Evolutionary conservation across 35 echinoderm and acorn worm genomes (phyloP).

Genomic region (Eucidaris tribuloides): DNA sequence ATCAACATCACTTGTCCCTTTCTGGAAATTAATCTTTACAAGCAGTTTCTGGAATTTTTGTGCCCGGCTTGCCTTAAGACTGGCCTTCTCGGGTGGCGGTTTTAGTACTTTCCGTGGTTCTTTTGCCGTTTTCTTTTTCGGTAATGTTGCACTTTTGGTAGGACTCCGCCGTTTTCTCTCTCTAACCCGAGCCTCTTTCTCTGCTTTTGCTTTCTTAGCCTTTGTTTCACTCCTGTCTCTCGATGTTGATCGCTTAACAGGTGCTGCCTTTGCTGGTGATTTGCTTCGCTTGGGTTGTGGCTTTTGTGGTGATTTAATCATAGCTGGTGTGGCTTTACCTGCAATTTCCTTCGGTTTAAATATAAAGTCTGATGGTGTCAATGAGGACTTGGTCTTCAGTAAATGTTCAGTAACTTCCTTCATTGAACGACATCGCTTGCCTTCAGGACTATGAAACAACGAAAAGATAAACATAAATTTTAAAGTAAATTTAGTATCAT

Average conservation of each 20-base stretch:
- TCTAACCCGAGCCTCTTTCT: conserved; percentile 10
- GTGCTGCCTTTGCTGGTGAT: not conserved
- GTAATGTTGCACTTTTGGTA: not conserved
- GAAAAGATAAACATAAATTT: no score
- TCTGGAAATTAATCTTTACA: conserved; percentile 72
- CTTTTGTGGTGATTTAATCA: not conserved
- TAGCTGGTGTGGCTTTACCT: not conserved
- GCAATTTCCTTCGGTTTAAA: conserved; percentile 10
- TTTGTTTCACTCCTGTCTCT: not conserved
- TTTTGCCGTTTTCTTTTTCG: conserved; percentile 25
- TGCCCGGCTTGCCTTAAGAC: conserved; percentile 49
- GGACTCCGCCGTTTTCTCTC: conserved; percentile 16
- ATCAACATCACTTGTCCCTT: not conserved
- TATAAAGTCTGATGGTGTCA: conserved; percentile 9
- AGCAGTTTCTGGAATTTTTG: conserved; percentile 74
- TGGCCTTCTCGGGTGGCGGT: conserved; percentile 43
- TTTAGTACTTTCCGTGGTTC: conserved; percentile 37
- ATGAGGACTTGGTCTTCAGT: not conserved
- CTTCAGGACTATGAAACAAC: conserved; percentile 5
- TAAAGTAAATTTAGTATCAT: no score
- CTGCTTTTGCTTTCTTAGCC: not conserved
- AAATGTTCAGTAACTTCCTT: conserved; percentile 1
- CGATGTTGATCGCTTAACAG: not conserved
- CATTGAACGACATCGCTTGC: conserved; percentile 6
- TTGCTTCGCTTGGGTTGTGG: not conserved